Base-by-base conservation (phyloP, 2,888 invertebrate species). In the Syrphus vitripennis region DNA sequence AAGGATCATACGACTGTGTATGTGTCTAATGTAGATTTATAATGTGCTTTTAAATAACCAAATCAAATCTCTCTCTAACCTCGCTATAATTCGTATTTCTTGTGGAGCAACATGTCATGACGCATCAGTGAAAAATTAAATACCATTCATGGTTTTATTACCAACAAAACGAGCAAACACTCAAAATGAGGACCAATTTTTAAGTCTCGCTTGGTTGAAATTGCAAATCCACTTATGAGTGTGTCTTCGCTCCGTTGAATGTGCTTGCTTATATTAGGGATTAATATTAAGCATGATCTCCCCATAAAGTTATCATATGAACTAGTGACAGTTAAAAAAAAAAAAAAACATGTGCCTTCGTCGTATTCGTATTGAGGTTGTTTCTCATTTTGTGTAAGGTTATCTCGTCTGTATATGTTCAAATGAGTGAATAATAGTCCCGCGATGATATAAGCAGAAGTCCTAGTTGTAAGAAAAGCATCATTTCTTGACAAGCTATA, bases 341-440 rank as follows among this genome's bases (percentile, higher is more conserved):
- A 71, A 69, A 19, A 24, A 55, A n/a, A 74, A 74, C 71, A 71
- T 71, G 57, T 80, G 65, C 70, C 71, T 50, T 7, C 24, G 3
- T 50, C 76, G 65, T 65, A 65, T 50, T 7, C 24, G 3, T 50
- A 42, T n/a, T 10, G 42, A 53, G 69, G 61, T 70, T 50, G 29
- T 53, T n/a, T 21, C 45, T 55, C 26, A 29, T 55, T 50, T n/a
- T n/a, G n/a, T 45, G 24, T 42, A 34, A 21, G 31, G 31, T 34
- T 37, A 19, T 55, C 29, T 45, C 31, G 26, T 7, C 48, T 14
- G 26, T 7, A 40, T 14, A 75, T 48, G 50, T 71, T n/a, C n/a
- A 84, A 80, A 80, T 76, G 80, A 76, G 75, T 80, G 80, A 84
- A 71, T 84, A 67, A 78, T 78, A 78, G 78, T 69, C 34, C 57